Base-by-base conservation (phyloP, 1,140 invertebrate genomes). In the Sarcophaga peregrina region DNA sequence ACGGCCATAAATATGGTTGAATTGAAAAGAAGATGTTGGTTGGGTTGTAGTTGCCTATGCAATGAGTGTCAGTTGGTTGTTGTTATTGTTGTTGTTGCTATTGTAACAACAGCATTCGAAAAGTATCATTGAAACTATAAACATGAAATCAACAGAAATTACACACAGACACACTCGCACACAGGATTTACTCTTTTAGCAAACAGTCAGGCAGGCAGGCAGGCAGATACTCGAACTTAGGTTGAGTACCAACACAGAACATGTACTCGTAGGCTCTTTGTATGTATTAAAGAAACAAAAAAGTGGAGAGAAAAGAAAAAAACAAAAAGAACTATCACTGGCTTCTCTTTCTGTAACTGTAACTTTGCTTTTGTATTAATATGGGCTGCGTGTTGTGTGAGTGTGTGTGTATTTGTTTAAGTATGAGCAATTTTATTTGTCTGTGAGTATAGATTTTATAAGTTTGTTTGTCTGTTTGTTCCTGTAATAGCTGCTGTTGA, bases 91-190 rank as follows among this genome's bases (percentile, higher is more conserved):
- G 25, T 37, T 37, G 25, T 37, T 37, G 25, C 25, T 37, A 37
- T 37, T 37, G 25, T 37, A 37, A 37, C 25, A 37, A 37, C 25
- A 37, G 25, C 25, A 37, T 37, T 37, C 25, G 25, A 37, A 37
- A 37, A 58, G 62, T 68, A 68, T 25, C 62, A 68, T 68, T 68
- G 62, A 68, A 68, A 68, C 62, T 25, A 62, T 68, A 25, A 25
- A 68, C 17, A 68, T 20, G 8, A 52, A 10, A 52, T 10, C 50
- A 52, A 9, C 8, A 10, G 13, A 52, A 52, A 10, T 10, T 13
- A 52, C 13, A 10, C 13, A 52, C 2, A 52, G 0, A 1, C 8
- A 1, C 8, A 10, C 9, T 1, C 13, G 5, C 50, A 10, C 5
- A 52, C 13, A 52, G 13, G 13, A 1, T 10, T 10, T 52, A 52